Percentiles rank a stretch among this genome's conserved stretches.
Evolutionary conservation across 2,797 vertebrate species (phyloP).

Genomic region (Pseudochaenichthys georgianus): DNA sequence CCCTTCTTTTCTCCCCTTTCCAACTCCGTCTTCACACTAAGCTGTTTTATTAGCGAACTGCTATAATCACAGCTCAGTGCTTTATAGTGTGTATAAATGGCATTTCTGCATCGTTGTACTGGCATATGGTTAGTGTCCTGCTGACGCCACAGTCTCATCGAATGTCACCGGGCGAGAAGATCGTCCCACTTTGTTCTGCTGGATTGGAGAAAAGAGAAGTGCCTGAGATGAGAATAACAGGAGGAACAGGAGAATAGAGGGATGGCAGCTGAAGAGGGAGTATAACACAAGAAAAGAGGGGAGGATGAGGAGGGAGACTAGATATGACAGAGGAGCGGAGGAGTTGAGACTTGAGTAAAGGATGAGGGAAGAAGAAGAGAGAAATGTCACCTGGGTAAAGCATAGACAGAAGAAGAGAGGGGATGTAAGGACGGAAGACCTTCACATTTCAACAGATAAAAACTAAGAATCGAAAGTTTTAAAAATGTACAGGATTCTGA

Average conservation of each 20-base stretch:
- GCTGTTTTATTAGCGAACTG: slow-evolving; percentile 71
- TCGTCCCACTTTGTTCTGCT: slow-evolving; percentile 21
- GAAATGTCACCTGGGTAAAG: slow-evolving; percentile 26
- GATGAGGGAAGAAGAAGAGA: slow-evolving; percentile 23
- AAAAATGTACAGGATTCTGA: background rate
- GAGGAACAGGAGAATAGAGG: slow-evolving; percentile 23
- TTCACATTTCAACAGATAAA: background rate
- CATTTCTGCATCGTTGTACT: slow-evolving; percentile 57
- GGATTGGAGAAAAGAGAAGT: background rate
- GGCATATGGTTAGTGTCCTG: slow-evolving; percentile 67
- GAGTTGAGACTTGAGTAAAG: slow-evolving; percentile 24
- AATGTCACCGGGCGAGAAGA: slow-evolving; percentile 48
- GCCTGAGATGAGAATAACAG: slow-evolving; percentile 20
- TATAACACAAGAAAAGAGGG: slow-evolving; percentile 38
- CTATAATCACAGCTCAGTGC: slow-evolving; percentile 71
- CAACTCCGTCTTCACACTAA: slow-evolving; percentile 57
- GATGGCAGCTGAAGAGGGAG: slow-evolving; percentile 40
- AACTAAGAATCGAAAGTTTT: background rate
- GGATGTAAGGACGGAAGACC: slow-evolving; percentile 1
- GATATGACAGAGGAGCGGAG: slow-evolving; percentile 35
- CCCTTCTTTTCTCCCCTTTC: slow-evolving; percentile 56
- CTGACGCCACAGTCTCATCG: slow-evolving; percentile 59
- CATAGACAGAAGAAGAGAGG: slow-evolving; percentile 15
- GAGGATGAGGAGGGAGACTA: slow-evolving; percentile 47
- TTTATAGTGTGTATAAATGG: slow-evolving; percentile 72